A percentile compares a stretch with the other conserved stretches of the same genome.
phyloP scores from a whole-genome alignment of 2,113 vertebrate species.

The Tenebrosternarchus preto region DNA sequence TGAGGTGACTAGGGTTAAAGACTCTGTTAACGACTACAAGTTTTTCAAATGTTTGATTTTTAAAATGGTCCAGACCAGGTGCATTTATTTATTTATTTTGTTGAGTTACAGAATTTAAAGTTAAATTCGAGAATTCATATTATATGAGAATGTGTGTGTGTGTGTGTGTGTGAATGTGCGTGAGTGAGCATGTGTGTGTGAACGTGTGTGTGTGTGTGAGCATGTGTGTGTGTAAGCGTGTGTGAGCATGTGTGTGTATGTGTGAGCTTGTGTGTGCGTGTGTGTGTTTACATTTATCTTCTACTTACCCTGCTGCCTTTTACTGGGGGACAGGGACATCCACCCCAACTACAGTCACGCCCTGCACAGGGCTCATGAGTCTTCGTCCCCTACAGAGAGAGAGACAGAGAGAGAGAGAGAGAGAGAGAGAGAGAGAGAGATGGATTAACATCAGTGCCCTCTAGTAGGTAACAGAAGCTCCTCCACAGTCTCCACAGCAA shows the following conservation, averaged over 20 bases:
- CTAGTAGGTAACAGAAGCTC: background rate
- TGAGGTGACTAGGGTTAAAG: background rate
- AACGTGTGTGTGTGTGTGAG: slow-evolving; percentile 2
- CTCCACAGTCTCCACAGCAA: background rate
- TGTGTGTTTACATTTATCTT: slow-evolving; percentile 4
- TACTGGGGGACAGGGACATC: slow-evolving; percentile 44
- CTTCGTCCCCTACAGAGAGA: slow-evolving; percentile 40
- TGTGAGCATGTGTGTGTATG: too few relatives aligned
- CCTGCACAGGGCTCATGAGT: slow-evolving; percentile 49
- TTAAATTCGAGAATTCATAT: too few relatives aligned
- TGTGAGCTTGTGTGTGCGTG: too few relatives aligned
- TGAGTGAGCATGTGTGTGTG: too few relatives aligned
- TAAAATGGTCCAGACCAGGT: too few relatives aligned
- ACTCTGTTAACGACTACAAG: background rate
- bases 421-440: too few relatives aligned
- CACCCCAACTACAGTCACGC: slow-evolving; percentile 47
- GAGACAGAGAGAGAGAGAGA: slow-evolving; percentile 24
- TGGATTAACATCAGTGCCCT: background rate
- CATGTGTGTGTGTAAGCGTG: background rate
- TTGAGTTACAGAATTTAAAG: too few relatives aligned
- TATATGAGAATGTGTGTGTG: too few relatives aligned
- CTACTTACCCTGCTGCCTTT: slow-evolving; percentile 58
- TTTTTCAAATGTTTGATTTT: background rate
- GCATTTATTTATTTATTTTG: too few relatives aligned
- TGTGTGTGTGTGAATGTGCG: too few relatives aligned